Evolutionary conservation across 2,888 invertebrate species (phyloP).

Genomic region (Prenolepis imparis): DNA sequence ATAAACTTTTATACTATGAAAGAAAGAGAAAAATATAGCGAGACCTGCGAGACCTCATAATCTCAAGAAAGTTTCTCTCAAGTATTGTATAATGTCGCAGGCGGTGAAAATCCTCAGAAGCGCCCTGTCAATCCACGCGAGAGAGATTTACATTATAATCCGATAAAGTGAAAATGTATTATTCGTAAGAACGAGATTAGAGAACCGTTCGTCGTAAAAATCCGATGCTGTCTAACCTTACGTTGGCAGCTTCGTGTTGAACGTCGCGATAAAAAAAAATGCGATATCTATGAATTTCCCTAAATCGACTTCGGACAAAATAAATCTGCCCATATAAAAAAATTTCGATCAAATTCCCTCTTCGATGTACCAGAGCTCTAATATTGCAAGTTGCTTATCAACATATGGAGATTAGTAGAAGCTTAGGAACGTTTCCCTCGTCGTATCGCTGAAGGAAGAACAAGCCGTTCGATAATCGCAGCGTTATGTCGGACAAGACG

Average conservation of each 20-base stretch:
- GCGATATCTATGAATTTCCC: neutral
- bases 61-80: constrained; percentile 57
- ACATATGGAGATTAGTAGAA: neutral
- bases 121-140: constrained; percentile 2
- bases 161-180: constrained; percentile 51
- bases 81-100: constrained; percentile 49
- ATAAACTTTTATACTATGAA: neutral
- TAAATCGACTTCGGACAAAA: neutral
- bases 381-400: neutral
- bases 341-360: neutral
- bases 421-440: neutral
- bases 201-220: neutral
- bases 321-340: neutral
- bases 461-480: constrained; percentile 21
- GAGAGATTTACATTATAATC: constrained; percentile 15
- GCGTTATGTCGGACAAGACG: neutral
- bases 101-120: constrained; percentile 21
- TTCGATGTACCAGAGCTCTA: neutral
- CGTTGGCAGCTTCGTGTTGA: neutral
- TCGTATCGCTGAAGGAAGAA: constrained; percentile 26
- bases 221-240: too few species aligned
- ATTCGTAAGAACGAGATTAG: neutral
- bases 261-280: neutral
- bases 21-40: constrained; percentile 14
- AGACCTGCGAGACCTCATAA: constrained; percentile 23